phyloP scores from a whole-genome alignment of 2,113 vertebrate species.

The Percopsis transmontana region DNA sequence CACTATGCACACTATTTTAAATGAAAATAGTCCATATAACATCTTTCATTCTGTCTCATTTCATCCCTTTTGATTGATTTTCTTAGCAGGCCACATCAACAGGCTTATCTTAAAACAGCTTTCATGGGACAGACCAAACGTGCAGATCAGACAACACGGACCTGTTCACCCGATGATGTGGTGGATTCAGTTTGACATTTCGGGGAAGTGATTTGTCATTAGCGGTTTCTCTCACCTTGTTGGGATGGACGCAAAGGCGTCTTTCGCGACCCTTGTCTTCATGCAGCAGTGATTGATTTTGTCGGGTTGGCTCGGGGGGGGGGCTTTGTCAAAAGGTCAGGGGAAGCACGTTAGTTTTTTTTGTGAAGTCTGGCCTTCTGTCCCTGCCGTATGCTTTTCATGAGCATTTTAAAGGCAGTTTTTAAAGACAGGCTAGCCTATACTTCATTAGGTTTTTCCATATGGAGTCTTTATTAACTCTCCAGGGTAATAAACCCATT shows the following conservation, averaged over 20 bases:
- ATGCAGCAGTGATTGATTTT: conserved; percentile 36
- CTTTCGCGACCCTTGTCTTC: conserved; percentile 28
- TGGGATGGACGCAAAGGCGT: conserved; percentile 23
- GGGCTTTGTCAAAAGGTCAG: conserved; percentile 37
- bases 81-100: not conserved
- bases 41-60: conserved; percentile 2
- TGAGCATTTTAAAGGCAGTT: conserved; percentile 8
- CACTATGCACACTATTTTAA: conserved; percentile 27
- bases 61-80: conserved; percentile 22
- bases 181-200: conserved; percentile 53
- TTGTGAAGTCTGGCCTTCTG: conserved; percentile 1
- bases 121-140: not conserved
- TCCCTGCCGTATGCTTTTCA: conserved; percentile 23
- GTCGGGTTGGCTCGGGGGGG: conserved; percentile 27
- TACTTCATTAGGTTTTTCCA: conserved; percentile 10
- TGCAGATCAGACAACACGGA: conserved; percentile 17
- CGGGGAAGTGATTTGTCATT: conserved; percentile 34
- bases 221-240: conserved; percentile 36
- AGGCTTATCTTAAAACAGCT: conserved; percentile 19
- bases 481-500: not conserved
- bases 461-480: conserved; percentile 3
- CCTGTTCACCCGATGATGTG: conserved; percentile 4
- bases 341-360: conserved; percentile 8
- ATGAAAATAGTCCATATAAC: conserved; percentile 19
- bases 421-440: not conserved